Conservation (phyloP, 2,113 vertebrate species). For the Tringa solitaria region DNA sequence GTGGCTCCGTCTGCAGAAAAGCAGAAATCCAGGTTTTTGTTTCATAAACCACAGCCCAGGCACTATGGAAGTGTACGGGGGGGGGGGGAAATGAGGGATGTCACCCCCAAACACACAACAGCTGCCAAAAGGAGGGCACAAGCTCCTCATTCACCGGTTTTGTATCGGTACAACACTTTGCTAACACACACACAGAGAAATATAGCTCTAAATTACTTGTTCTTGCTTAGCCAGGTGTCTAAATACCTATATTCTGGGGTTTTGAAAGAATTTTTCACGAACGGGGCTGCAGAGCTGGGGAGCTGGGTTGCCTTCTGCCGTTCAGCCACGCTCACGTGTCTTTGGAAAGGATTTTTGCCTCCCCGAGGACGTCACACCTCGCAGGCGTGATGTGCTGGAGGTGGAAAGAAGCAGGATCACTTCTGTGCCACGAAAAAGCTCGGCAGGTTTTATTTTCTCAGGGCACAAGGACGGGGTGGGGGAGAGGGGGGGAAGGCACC, state of each 20-base stretch:
- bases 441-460: not conserved
- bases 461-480: fast-evolving
- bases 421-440: not conserved
- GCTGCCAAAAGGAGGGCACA: not conserved
- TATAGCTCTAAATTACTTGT: not conserved
- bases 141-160: not conserved
- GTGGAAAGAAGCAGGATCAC: fast-evolving
- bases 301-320: not conserved
- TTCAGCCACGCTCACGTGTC: not conserved
- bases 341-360: not conserved
- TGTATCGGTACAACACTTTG: not conserved
- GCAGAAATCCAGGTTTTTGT: not conserved
- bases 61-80: not conserved
- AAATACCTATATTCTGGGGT: not conserved
- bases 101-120: not conserved
- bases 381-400: not conserved
- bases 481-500: not conserved
- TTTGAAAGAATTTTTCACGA: not conserved
- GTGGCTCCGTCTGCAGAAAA: not conserved
- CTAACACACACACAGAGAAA: fast-evolving
- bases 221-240: not conserved
- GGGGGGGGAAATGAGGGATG: not conserved
- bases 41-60: not conserved
- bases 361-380: not conserved
- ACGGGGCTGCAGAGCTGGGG: not conserved